Conservation (phyloP, 1,140 invertebrate species). For the Euschistus heros region DNA sequence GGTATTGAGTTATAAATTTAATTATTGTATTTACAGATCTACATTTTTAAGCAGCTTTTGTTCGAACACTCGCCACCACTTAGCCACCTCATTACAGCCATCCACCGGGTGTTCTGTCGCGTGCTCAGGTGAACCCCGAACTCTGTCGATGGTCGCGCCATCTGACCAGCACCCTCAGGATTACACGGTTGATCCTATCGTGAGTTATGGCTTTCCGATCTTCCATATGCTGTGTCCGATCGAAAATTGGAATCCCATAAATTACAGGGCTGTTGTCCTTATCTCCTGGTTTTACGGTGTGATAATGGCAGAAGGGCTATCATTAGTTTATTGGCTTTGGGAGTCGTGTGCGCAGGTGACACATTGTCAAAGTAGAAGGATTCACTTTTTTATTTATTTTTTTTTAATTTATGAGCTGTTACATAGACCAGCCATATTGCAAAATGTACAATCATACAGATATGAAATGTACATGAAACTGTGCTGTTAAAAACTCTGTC, state of each 20-base stretch:
- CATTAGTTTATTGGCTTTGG: neutral
- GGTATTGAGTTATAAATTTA: no score
- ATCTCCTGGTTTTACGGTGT: neutral
- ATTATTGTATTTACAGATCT: no score
- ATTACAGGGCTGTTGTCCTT: neutral
- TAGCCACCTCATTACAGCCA: no score
- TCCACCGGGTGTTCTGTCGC: neutral
- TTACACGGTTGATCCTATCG: neutral
- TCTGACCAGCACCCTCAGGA: neutral
- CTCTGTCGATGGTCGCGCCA: neutral
- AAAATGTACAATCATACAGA: no score
- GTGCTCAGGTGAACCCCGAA: neutral
- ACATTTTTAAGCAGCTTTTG: no score
- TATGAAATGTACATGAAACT: no score
- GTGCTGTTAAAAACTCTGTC: no score
- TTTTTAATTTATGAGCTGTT: no score
- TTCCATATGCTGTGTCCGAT: neutral
- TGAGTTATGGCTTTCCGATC: constrained; percentile 5
- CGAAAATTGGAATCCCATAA: constrained; percentile 2
- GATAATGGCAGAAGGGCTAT: neutral
- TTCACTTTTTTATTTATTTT: no score
- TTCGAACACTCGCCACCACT: no score
- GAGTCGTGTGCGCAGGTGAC: neutral
- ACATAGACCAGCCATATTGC: no score
- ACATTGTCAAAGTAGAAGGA: neutral